phyloP scores from a whole-genome alignment of 2,888 invertebrate species.

The Netelia inedita region DNA sequence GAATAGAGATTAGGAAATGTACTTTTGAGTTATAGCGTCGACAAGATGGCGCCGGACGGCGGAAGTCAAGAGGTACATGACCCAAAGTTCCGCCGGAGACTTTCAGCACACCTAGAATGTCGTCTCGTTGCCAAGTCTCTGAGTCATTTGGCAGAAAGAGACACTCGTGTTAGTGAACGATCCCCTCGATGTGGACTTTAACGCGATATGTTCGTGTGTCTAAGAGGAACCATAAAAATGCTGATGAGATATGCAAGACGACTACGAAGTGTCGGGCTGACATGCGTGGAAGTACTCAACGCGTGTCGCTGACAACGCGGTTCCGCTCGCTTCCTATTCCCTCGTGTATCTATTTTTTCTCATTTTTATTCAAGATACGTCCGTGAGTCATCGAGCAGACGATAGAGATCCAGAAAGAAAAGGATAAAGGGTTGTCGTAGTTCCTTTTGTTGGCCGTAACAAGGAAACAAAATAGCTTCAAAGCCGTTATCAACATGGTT shows the following conservation, averaged over 20 bases:
- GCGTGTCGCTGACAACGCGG: conserved; percentile 10
- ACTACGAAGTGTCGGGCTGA: conserved; percentile 31
- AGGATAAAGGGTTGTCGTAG: neutral
- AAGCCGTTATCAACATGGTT: too few species aligned
- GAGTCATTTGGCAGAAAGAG: conserved; percentile 35
- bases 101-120: neutral
- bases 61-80: conserved; percentile 47
- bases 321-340: conserved; percentile 26
- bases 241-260: conserved; percentile 58
- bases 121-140: conserved; percentile 23
- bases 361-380: neutral
- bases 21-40: neutral
- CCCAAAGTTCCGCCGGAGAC: conserved; percentile 41
- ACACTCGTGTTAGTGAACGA: conserved; percentile 29
- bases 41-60: neutral
- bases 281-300: conserved; percentile 17
- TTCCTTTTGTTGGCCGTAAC: neutral
- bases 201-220: conserved; percentile 20
- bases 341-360: conserved; percentile 4
- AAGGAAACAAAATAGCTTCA: neutral
- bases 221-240: conserved; percentile 59
- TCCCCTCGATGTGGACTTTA: conserved; percentile 32
- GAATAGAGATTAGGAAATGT: neutral
- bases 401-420: neutral
- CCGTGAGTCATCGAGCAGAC: neutral